phyloP scores from a whole-genome alignment of 2,113 vertebrate genomes.

The Rynchops niger region DNA sequence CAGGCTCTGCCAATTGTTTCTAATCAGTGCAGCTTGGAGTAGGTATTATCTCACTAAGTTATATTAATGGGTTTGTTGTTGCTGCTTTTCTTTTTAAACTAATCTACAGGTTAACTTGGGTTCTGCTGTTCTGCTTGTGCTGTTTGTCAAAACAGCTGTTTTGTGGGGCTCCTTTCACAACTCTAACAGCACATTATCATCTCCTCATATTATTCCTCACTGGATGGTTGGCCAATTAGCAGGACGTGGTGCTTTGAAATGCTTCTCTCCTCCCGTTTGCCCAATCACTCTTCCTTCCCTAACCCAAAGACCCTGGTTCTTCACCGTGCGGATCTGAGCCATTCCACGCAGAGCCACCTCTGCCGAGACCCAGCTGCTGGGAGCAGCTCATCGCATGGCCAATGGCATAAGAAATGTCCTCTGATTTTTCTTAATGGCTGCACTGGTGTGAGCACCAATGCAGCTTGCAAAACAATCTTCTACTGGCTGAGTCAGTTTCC shows the following conservation, averaged over 20 bases:
- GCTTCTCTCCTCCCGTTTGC: background rate
- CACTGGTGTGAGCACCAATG: background rate
- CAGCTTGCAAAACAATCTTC: background rate
- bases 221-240: accelerated
- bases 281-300: background rate
- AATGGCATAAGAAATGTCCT: background rate
- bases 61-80: slow-evolving; percentile 48
- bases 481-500: background rate
- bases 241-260: background rate
- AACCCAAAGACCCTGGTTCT: background rate
- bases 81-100: slow-evolving; percentile 14
- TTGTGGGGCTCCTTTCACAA: background rate
- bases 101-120: background rate
- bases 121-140: background rate
- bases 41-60: slow-evolving; percentile 41
- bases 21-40: slow-evolving; percentile 15
- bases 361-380: background rate
- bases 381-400: background rate
- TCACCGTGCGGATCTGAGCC: background rate
- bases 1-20: slow-evolving; percentile 55
- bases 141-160: background rate
- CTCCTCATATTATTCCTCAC: background rate
- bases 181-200: background rate
- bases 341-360: background rate
- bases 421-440: background rate